Base-by-base conservation (phyloP, 2,113 vertebrate genomes). In the Scytalopus superciliaris region DNA sequence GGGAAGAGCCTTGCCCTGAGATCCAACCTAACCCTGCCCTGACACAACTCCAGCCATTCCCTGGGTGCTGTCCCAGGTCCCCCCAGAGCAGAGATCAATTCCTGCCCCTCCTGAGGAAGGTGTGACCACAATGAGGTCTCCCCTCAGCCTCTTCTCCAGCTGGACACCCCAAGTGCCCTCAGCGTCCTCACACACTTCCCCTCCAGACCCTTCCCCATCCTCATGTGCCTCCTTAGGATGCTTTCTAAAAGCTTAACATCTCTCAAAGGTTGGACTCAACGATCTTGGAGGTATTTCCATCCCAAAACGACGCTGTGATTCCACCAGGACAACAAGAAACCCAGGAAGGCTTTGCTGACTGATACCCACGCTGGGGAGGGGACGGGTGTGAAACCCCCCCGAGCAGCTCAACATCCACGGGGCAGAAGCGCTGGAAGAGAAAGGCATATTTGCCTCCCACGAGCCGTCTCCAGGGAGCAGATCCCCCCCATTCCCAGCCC, bases 351-450 rank as follows among this genome's bases (percentile, higher is more conserved):
- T 79, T 83, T 14, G 31, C 74, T 37, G 57, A 24, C 57, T 13
- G 8, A 57, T 23, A 14, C 12, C 55, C 55, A n/a, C 13, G 3
- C 33, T 0, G 2, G 31, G 42, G 14, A 56, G 37, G 24, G 42
- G 12, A 10, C 0, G 40, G 49, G 6, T 16, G 47, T 31, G 37
- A n/a, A n/a, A 11, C 31, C 31, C 74, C 37, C 28, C 9, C 18
- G 45, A 3, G n/a, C 5, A 28, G 84, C 67, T 22, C 14, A 42
- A 68, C 16, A 53, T 4, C 53, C 57, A 2, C 1, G 3, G 33
- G 59, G 84, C 37, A 74, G 52, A 19, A 74, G 22, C 0, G 31
- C 80, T 59, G 69, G 80, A 18, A 37, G 24, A 37, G 67, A 82
- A 7, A 2, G 6, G 40, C 63, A 35, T 57, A 66, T 82, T 87